phyloP scores from a whole-genome alignment of 2,888 invertebrate species.

The Ectemnius lituratus region DNA sequence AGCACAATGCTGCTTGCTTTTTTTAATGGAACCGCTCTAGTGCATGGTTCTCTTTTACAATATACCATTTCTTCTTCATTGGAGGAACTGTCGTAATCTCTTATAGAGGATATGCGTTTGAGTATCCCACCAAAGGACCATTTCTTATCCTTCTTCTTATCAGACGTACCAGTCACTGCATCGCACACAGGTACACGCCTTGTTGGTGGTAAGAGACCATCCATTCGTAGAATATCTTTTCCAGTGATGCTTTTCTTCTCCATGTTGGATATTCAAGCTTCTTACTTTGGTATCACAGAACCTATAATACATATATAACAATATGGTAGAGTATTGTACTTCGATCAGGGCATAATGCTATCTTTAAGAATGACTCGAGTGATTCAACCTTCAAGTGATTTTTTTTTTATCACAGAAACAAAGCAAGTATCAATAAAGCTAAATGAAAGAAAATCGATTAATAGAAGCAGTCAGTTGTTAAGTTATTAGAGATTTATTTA shows the following conservation, averaged over 20 bases:
- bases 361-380: too few relatives aligned
- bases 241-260: conserved; percentile 65
- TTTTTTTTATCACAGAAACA: too few relatives aligned
- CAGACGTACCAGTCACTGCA: conserved; percentile 42
- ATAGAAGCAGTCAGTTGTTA: too few relatives aligned
- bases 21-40: conserved; percentile 22
- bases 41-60: conserved; percentile 45
- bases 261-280: conserved; percentile 47
- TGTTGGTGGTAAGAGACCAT: conserved; percentile 63
- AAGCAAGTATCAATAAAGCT: too few relatives aligned
- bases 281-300: conserved; percentile 25
- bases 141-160: conserved; percentile 84
- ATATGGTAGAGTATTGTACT: too few relatives aligned
- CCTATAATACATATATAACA: conserved; percentile 19
- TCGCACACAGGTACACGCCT: conserved; percentile 51
- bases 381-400: too few relatives aligned
- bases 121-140: conserved; percentile 91
- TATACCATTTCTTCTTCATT: conserved; percentile 79
- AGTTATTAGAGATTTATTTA: too few relatives aligned
- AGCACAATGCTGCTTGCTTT: conserved; percentile 37
- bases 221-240: conserved; percentile 58
- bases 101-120: conserved; percentile 86
- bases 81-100: conserved; percentile 81
- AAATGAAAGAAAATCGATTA: too few relatives aligned
- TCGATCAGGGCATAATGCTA: too few relatives aligned